Evolutionary conservation across 2,888 invertebrate species (phyloP), one percentile per base, ranked within the genome.

Genomic region (Papilio elwesi): DNA sequence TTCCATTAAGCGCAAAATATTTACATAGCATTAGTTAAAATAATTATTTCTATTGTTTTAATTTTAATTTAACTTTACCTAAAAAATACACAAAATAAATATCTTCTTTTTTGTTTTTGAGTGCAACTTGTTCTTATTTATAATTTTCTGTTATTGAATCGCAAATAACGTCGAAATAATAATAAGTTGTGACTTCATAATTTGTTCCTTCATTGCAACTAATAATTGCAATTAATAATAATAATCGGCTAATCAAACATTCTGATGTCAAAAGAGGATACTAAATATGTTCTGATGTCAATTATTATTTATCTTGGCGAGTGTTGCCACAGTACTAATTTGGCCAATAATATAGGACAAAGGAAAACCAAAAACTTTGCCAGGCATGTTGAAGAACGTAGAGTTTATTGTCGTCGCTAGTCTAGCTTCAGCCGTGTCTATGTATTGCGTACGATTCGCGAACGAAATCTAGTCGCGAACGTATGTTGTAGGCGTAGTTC

Each of bases 401-500:
- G 74, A 55, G 64, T 49, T 64, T 68, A 64, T 43, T 76, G 74
- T 78, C 75, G 76, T 75, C 77, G 75, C 74, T 76, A 68, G 75
- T 77, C 15, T 62, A 43, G 59, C 43, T 62, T 75, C 68, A 72
- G 75, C 76, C 74, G 74, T 75, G 79, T 75, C 74, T 76, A 75
- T 74, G 64, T 70, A 73, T 70, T 71, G 67, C 73, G 71, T 71
- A 70, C 73, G 72, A 76, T 71, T 77, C 76, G 80, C 74, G 78
- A 78, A 76, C 74, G 76, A 77, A 76, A 76, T 73, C 76, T 75
- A 77, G 76, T 75, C 77, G 76, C 78, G 79, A 76, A 76, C 81
- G 80, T 79, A 81, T 80, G 79, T 87, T 88, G 87, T 88, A 91
- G 90, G 89, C 86, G 89, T 88, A 91, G 86, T 84, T 86, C 80